Evolutionary conservation across 2,888 invertebrate genomes (phyloP).

Genomic region (Polyommatus iphigenia): DNA sequence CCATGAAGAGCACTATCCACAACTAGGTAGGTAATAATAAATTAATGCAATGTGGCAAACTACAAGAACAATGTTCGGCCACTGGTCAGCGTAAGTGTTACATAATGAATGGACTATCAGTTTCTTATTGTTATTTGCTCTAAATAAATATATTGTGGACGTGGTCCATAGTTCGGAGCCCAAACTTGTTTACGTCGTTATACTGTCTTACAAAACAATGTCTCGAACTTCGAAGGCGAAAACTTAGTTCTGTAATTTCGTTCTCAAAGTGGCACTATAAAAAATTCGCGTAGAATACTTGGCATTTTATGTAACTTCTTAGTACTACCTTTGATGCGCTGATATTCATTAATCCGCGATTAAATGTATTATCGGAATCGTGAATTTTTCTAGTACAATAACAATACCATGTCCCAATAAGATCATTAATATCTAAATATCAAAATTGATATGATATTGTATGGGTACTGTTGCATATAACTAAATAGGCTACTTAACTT

Average conservation of each 20-base stretch:
- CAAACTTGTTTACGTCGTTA: slow-evolving; percentile 68
- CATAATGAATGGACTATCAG: slow-evolving; percentile 61
- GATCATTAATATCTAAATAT: no score
- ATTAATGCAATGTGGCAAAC: not conserved
- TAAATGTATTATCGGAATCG: no score
- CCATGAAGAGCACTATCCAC: slow-evolving; percentile 50
- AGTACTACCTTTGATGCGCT: no score
- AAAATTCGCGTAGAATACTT: no score
- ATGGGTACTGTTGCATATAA: no score
- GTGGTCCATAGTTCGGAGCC: slow-evolving; percentile 68
- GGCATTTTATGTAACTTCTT: no score
- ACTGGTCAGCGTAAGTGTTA: slow-evolving; percentile 49
- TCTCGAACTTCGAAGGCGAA: not conserved
- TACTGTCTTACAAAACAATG: slow-evolving; percentile 65
- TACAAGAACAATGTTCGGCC: slow-evolving; percentile 47
- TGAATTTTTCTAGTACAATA: no score
- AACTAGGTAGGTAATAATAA: no score
- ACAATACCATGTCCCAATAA: no score
- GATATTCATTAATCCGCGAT: no score
- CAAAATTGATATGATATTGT: no score
- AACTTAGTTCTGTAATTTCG: slow-evolving; percentile 33
- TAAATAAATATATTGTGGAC: slow-evolving; percentile 56
- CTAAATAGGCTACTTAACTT: no score
- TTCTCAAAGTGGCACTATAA: not conserved
- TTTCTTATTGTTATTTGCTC: slow-evolving; percentile 43